A percentile compares a stretch with the other conserved stretches of the same genome.
phyloP scores from a whole-genome alignment of 2,113 vertebrate species.

The Climacteris rufus region DNA sequence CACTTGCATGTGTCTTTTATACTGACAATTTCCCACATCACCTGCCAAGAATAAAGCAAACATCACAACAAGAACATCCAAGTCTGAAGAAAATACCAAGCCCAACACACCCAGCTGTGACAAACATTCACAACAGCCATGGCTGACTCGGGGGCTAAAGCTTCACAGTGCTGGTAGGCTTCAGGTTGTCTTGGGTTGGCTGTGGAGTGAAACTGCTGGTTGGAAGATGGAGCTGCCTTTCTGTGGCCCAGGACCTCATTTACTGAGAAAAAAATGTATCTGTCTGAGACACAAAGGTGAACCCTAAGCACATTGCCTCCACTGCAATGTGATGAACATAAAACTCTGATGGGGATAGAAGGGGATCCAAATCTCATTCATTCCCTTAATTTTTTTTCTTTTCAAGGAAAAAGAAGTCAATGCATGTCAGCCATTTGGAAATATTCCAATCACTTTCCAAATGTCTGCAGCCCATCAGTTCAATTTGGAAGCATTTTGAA shows the following conservation, averaged over 20 bases:
- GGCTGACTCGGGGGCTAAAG: not conserved
- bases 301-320: not conserved
- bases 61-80: not conserved
- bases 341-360: not conserved
- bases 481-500: not conserved
- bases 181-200: not conserved
- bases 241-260: not conserved
- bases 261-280: not conserved
- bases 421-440: not conserved
- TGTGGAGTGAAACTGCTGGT: not conserved
- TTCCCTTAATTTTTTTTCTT: not conserved
- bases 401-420: not conserved
- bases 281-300: not conserved
- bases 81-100: not conserved
- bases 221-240: not conserved
- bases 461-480: not conserved
- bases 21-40: not conserved
- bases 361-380: not conserved
- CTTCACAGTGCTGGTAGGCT: not conserved
- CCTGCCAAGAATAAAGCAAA: not conserved
- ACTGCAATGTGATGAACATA: not conserved
- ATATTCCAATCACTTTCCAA: not conserved
- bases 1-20: not conserved
- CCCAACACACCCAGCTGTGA: not conserved
- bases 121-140: not conserved